Base-by-base conservation (phyloP, 2,113 vertebrate genomes). In the Pterocles gutturalis region DNA sequence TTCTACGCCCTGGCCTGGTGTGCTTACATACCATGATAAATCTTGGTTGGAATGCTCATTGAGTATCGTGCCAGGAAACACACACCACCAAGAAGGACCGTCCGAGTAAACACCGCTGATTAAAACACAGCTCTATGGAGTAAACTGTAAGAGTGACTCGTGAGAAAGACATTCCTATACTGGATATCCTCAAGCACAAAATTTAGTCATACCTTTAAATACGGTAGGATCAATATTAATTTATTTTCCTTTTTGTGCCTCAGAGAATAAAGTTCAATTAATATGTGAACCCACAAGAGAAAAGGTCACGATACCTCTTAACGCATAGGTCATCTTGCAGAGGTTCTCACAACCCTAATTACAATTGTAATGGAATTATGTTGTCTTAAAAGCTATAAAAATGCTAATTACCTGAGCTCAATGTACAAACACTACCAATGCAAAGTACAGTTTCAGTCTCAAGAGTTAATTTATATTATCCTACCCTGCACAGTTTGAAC, bases 211-310 rank as follows among this genome's bases (percentile, higher is more conserved):
- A 98, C 98, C 97, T 97, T 98, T 98, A 98, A 98, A 99, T 98
- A 99, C 99, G 99, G 99, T 99, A 99, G 98, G 98, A 98, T 98
- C 98, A 98, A 98, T 98, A 98, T 97, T 92, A 93, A 98, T 97
- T 92, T 96, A 34, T 98, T 98, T 97, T 95, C 91, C 89, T 97
- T 97, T 98, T 97, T 51, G 43, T 94, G 95, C 94, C 97, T 98
- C 93, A 94, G 96, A 98, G 95, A 97, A 94, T 93, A 91, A 97
- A 98, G 91, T 93, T 83, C 94, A 95, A 95, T 97, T 98, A 98
- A 90, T 98, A 98, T 57, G 77, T 97, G 97, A 96, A 98, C 34
- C 65, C 82, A n/a, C 75, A 97, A 84, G 77, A 98, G 93, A 96
- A 97, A 87, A 97, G 96, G 97, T 97, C 95, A 87, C 87, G 96